These are phyloP conservation scores for Mormyrus iriodes DNA, from an alignment of 2,113 vertebrate species.

Conservation along the genomic window DNA sequence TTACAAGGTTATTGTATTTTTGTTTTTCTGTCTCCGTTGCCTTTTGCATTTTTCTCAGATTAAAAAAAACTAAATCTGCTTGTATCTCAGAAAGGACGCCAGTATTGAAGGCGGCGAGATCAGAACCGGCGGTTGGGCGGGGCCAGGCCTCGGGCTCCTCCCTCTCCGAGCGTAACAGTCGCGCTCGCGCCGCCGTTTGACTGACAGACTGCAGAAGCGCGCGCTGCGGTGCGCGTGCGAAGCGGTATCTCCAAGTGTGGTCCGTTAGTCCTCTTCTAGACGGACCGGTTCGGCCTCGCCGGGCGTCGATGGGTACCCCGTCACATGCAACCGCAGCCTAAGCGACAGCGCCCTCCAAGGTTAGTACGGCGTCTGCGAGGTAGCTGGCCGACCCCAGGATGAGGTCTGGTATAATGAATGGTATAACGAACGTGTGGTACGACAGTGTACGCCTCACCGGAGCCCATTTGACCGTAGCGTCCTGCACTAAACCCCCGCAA, in stretches of 20 bases:
- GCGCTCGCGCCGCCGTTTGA: background rate
- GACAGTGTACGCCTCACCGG: background rate
- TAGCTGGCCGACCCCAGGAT: background rate
- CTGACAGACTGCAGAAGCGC: background rate
- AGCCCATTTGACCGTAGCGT: background rate
- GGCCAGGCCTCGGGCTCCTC: background rate
- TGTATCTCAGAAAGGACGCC: background rate
- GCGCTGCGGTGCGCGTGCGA: background rate
- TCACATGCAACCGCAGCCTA: background rate
- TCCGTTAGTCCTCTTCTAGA: background rate
- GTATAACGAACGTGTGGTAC: no score
- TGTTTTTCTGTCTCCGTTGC: background rate
- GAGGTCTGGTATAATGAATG: background rate
- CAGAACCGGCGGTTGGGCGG: background rate
- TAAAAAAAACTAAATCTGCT: background rate
- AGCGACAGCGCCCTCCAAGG: slow-evolving; percentile 2
- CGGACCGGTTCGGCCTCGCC: background rate
- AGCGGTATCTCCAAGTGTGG: background rate
- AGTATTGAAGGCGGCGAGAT: background rate
- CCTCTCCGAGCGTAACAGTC: background rate
- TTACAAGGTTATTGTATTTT: background rate
- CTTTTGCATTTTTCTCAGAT: background rate
- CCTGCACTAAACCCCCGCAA: background rate
- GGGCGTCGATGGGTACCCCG: background rate
- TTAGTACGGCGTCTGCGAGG: slow-evolving; percentile 7